phyloP scores from a whole-genome alignment of 2,113 vertebrate species.

The Larimichthys crocea region DNA sequence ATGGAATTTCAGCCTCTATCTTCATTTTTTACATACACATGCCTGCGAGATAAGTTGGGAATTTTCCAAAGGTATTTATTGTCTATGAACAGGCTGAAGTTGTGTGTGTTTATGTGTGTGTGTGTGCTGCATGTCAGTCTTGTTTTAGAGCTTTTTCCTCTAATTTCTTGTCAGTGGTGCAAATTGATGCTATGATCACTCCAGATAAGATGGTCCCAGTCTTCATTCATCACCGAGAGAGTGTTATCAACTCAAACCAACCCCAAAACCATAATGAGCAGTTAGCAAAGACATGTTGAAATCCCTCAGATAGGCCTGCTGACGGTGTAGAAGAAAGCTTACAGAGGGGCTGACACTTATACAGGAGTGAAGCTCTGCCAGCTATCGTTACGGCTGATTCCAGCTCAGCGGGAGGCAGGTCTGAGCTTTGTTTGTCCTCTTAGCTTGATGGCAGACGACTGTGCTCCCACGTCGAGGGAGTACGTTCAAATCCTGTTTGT shows the following conservation, averaged over 20 bases:
- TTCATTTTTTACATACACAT: conserved; percentile 61
- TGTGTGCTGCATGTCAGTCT: conserved; percentile 18
- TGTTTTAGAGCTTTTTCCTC: conserved; percentile 38
- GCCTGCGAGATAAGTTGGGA: conserved; percentile 74
- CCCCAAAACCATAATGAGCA: conserved; percentile 17
- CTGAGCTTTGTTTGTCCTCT: conserved; percentile 10
- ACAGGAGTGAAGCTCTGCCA: conserved; percentile 17
- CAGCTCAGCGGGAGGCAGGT: neutral
- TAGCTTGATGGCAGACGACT: conserved; percentile 35
- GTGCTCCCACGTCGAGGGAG: neutral
- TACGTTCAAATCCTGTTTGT: neutral
- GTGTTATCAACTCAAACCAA: conserved; percentile 28
- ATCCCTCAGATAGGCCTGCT: neutral
- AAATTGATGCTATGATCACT: conserved; percentile 62
- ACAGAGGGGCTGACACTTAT: conserved; percentile 7
- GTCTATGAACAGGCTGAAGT: conserved; percentile 33
- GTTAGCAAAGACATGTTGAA: conserved; percentile 35
- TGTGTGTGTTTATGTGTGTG: conserved; percentile 25
- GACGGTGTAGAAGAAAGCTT: conserved; percentile 6
- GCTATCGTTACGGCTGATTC: conserved; percentile 22
- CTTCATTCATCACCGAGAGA: conserved; percentile 56
- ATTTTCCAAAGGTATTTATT: conserved; percentile 73
- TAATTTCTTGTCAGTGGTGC: conserved; percentile 65
- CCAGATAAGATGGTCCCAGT: conserved; percentile 48
- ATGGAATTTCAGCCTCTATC: conserved; percentile 68